Evolutionary conservation across 2,888 invertebrate species (phyloP), one percentile per base, ranked within the genome.

Genomic region (Argynnis bischoffii): DNA sequence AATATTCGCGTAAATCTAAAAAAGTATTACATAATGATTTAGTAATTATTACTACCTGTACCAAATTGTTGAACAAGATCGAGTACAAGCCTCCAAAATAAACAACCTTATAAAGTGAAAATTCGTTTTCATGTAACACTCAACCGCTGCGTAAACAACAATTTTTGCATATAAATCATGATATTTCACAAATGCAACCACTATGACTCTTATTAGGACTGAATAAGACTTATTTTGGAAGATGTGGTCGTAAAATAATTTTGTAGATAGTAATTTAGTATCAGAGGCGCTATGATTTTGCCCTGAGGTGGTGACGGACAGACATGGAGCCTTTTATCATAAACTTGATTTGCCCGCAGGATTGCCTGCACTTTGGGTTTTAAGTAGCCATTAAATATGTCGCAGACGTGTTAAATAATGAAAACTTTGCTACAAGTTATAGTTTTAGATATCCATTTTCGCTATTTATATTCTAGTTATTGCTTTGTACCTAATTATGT

Each of bases 251-350:
- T 48, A n/a, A 15, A 35, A 8, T 53, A 11, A 41, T 41, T 15
- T 53, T 61, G 53, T 18, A 53, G 26, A 35, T 51, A 61, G 41
- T 61, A 61, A 61, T 61, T 61, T 53, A 61, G 48, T 64, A 60
- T 68, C 64, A 47, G 68, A 68, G 68, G 60, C 64, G 68, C 64
- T 68, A 60, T 59, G 64, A 60, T 64, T 68, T 68, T 16, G 64
- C 68, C 68, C 64, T 48, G 35, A 61, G 61, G 61, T 60, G 68
- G 55, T 67, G 54, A 63, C 57, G 47, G 57, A 61, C 61, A 53
- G 61, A 61, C 53, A 35, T 61, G 5, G 55, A 14, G 14, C 48
- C 61, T 60, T 35, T 51, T 61, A 61, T 41, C 51, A 15, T 35
- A 5, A 26, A 61, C 61, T 53, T 31, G 51, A 16, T 61, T 61